Base-by-base conservation (phyloP, 2,888 invertebrate genomes). In the Brachyopa scutellaris region DNA sequence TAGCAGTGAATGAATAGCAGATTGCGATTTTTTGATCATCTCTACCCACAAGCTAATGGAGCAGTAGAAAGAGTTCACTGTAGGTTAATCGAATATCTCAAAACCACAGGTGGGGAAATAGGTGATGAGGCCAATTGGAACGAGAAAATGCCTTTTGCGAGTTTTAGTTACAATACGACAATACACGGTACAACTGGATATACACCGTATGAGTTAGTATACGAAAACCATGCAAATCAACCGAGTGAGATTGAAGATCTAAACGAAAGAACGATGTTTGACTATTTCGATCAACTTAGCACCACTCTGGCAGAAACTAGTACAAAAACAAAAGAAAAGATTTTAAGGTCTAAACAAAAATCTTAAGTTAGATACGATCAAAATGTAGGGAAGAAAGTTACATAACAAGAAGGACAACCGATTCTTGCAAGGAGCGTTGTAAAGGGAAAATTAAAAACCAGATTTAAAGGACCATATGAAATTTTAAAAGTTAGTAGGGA, bases 81-180 rank as follows among this genome's bases (percentile, higher is more conserved):
- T 31, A 42, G 45, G 17, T 31, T 59, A 40, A 45, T 23, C 4
- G 59, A 42, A 42, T 59, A 42, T 11, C 9, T 53, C 31, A 53
- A 53, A 53, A 21, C 53, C 19, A 53, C 53, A 36, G 36, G 6
- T 53, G 21, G 45, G 9, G 21, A 31, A 31, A 42, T 29, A 59
- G 23, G 59, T 53, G 19, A 31, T 9, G 33, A 33, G 6, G 51
- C 36, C 36, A 36, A 33, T 33, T 53, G 36, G 53, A 11, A 53
- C 36, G 21, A 53, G 2, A 21, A 21, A 4, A 36, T 53, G 55
- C 38, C 51, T 33, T 53, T 33, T 53, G 40, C 42, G 42, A 59
- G 29, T n/a, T 61, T 45, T 15, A 61, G 61, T 45, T 61, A 45
- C 26, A 42, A 33, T 11, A 61, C 61, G 31, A 45, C 61, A 19